Evolutionary conservation across 2,113 vertebrate genomes (phyloP).

Genomic region (Pelmatolapia mariae): DNA sequence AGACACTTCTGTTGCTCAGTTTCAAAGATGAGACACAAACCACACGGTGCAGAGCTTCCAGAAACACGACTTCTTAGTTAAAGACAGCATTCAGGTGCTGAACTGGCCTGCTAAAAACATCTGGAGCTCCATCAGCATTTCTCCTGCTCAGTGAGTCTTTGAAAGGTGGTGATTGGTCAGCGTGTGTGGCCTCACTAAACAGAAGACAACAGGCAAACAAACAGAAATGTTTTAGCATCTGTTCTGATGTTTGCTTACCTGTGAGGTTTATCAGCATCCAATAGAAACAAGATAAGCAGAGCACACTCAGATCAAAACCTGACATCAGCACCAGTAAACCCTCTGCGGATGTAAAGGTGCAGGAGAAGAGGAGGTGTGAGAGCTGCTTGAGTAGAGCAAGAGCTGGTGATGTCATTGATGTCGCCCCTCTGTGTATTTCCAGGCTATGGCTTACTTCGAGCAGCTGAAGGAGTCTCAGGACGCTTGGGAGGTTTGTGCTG

Average conservation of each 20-base stretch:
- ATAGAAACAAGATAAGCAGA: neutral
- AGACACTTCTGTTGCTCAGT: neutral
- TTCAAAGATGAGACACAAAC: neutral
- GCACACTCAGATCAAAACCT: neutral
- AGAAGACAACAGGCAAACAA: neutral
- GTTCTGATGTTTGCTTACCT: neutral
- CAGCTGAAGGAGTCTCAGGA: slow-evolving; percentile 96
- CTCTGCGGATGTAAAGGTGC: neutral
- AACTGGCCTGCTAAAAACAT: neutral
- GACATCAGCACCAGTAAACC: neutral
- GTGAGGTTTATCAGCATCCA: neutral
- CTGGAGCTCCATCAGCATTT: neutral
- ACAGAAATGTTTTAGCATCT: neutral
- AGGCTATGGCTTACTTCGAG: slow-evolving; percentile 96
- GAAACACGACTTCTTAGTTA: neutral
- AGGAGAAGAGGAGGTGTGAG: neutral
- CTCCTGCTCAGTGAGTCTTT: neutral
- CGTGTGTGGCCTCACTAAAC: neutral
- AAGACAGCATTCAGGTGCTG: neutral
- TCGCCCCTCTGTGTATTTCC: neutral
- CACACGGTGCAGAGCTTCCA: neutral
- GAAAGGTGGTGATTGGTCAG: neutral
- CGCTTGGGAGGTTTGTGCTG: slow-evolving; percentile 96
- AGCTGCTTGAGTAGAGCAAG: neutral
- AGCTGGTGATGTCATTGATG: neutral